phyloP scores from a whole-genome alignment of 2,113 vertebrate species.

The Phrynosoma platyrhinos region DNA sequence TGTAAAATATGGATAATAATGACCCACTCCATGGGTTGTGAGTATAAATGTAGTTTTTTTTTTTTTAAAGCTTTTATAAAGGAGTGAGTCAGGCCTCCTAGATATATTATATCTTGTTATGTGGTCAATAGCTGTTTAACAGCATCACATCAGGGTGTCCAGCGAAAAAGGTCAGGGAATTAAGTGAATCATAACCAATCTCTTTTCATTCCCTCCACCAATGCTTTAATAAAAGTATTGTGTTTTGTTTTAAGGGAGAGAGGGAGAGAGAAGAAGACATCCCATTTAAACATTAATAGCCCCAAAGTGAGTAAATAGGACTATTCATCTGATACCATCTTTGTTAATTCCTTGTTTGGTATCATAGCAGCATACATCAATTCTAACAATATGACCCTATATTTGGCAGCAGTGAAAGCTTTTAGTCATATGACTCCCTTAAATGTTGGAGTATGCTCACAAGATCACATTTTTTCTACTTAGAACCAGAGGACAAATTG shows the following conservation, averaged over 20 bases:
- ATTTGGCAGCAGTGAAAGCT: constrained; percentile 4
- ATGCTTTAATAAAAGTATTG: neutral
- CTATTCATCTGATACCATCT: neutral
- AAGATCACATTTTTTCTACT: neutral
- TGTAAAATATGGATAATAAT: neutral
- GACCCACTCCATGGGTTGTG: neutral
- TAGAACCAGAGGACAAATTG: neutral
- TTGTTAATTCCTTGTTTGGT: neutral
- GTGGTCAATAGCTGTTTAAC: neutral
- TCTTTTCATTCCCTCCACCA: neutral
- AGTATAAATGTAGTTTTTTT: neutral
- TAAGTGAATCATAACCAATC: neutral
- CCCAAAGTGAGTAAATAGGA: neutral
- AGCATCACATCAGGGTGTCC: neutral
- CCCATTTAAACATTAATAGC: neutral
- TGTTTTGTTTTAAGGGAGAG: neutral
- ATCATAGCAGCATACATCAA: neutral
- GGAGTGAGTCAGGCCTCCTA: neutral
- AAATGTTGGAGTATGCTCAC: constrained; percentile 23
- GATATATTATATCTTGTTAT: neutral
- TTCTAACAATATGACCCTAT: constrained; percentile 41
- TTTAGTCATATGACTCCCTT: constrained; percentile 22
- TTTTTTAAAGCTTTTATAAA: neutral
- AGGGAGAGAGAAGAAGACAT: constrained; percentile 6
- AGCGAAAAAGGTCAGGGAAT: rapidly evolving